These are phyloP conservation scores for Boleophthalmus pectinirostris DNA, from an alignment of 2,113 vertebrate species.

Conservation along the genomic window DNA sequence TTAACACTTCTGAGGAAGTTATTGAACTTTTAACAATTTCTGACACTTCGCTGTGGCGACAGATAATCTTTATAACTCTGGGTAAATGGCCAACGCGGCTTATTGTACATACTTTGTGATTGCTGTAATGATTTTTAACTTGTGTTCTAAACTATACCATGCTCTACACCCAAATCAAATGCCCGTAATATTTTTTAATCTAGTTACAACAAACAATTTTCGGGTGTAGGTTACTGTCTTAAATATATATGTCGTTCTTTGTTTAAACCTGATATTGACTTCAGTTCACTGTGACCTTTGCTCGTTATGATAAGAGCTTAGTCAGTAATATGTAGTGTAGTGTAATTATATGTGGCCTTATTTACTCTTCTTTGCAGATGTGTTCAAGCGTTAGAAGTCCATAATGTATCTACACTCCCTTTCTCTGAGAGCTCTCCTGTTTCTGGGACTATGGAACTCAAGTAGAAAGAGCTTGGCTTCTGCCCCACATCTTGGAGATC, in stretches of 20 bases:
- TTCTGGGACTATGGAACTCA: slow-evolving; percentile 69
- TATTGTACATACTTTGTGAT: neutral
- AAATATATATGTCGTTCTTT: no score
- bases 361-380: slow-evolving; percentile 43
- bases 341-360: neutral
- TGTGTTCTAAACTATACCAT: neutral
- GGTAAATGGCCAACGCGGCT: neutral
- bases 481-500: slow-evolving; percentile 53
- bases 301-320: slow-evolving; percentile 7
- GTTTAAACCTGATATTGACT: neutral
- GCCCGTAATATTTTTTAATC: neutral
- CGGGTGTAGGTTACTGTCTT: no score
- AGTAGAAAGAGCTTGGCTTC: slow-evolving; percentile 67
- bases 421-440: slow-evolving; percentile 60
- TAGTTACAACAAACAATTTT: no score
- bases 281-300: slow-evolving; percentile 37
- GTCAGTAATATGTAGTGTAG: neutral
- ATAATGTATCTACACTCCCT: slow-evolving; percentile 60
- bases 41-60: neutral
- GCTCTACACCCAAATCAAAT: slow-evolving; percentile 6
- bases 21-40: neutral
- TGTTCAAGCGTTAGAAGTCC: slow-evolving; percentile 17
- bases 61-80: no score
- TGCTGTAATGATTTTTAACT: neutral
- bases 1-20: neutral